phyloP scores from a whole-genome alignment of 2,113 vertebrate genomes.

The Gnathonemus longibarbis region DNA sequence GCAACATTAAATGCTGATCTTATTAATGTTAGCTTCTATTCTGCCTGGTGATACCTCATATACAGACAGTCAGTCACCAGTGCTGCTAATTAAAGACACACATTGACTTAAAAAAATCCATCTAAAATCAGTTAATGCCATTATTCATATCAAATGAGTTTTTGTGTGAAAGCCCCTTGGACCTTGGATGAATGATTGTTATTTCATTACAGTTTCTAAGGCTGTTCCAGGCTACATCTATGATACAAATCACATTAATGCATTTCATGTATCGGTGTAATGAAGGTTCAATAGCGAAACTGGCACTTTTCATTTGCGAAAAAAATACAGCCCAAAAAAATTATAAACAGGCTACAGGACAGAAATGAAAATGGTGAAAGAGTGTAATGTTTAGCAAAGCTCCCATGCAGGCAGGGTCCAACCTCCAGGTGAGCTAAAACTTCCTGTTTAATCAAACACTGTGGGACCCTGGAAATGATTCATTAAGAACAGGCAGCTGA shows the following conservation, averaged over 20 bases:
- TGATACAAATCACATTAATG: not conserved
- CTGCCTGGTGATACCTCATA: not conserved
- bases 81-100: not conserved
- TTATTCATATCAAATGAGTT: not conserved
- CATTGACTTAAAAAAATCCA: not conserved
- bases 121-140: not conserved
- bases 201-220: not conserved
- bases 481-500: not conserved
- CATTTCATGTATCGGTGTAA: not conserved
- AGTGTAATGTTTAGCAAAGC: not conserved
- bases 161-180: not conserved
- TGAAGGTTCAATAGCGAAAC: not conserved
- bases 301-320: not conserved
- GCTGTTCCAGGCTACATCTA: not conserved
- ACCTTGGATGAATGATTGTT: not conserved
- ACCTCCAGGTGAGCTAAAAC: not conserved
- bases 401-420: not conserved
- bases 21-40: not conserved
- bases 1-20: not conserved
- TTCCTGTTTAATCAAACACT: slow-evolving; percentile 16
- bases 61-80: not conserved
- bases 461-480: slow-evolving; percentile 11
- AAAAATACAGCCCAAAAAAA: not conserved
- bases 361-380: slow-evolving; percentile 2
- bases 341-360: not conserved